Evolutionary conservation across 2,797 vertebrate genomes (phyloP).

Genomic region (Paguma larvata): DNA sequence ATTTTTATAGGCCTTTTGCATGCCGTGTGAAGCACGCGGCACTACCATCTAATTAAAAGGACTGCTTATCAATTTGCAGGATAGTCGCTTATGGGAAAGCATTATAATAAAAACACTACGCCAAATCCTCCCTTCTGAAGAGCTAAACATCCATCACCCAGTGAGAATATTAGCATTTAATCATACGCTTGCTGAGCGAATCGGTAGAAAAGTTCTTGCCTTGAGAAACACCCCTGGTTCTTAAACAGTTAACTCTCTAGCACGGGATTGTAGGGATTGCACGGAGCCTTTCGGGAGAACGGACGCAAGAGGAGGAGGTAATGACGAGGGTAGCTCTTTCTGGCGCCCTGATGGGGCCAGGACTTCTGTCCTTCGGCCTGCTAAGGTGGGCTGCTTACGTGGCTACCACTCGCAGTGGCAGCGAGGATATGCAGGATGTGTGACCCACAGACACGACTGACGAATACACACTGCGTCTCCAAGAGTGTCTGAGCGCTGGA

Average conservation of each 20-base stretch:
- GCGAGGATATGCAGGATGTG: neutral
- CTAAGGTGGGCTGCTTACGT: neutral
- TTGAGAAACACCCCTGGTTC: neutral
- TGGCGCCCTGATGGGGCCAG: neutral
- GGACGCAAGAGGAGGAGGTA: neutral
- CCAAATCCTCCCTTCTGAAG: slow-evolving; percentile 59
- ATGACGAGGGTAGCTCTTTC: neutral
- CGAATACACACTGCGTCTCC: neutral
- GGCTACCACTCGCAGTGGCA: neutral
- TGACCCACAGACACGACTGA: rapidly evolving
- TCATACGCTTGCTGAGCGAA: neutral
- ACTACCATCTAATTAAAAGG: slow-evolving; percentile 84
- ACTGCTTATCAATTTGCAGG: slow-evolving; percentile 83
- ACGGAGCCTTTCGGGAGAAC: neutral
- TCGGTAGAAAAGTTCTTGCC: neutral
- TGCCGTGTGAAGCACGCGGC: slow-evolving; percentile 81
- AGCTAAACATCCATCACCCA: slow-evolving; percentile 10
- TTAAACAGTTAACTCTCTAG: neutral
- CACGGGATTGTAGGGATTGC: rapidly evolving
- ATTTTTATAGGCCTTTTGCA: slow-evolving; percentile 83
- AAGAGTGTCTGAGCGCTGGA: neutral
- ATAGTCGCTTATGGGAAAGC: slow-evolving; percentile 77
- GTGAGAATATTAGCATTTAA: slow-evolving; percentile 33
- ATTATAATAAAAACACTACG: neutral
- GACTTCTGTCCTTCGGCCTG: neutral